Base-by-base conservation (phyloP, 2,797 vertebrate genomes). In the Otus scops region DNA sequence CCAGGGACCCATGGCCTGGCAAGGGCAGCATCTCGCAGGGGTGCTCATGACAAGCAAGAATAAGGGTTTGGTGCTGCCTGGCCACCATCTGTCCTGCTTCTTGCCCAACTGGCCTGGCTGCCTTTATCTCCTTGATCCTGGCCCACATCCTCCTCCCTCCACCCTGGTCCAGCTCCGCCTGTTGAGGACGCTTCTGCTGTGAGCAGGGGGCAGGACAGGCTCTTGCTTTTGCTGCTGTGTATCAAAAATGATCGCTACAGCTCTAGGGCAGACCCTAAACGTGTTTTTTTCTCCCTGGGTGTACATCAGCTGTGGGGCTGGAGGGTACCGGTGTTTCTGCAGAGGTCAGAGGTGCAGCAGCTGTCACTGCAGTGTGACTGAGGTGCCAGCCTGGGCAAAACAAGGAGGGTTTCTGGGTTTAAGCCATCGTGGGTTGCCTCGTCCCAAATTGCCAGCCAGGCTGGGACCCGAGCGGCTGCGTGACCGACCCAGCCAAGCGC, bases 291-390 rank as follows among this genome's bases (percentile, higher is more conserved):
- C 28, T 54, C 39, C 30, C 36, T 7, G 12, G 38, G 3, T 3
- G 39, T 7, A 0, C 17, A 1, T 12, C 2, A 15, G 2, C 13
- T 4, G 15, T 0, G 47, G n/a, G 53, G 28, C 23, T 13, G 57
- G 26, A 7, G 6, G n/a, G 2, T 11, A 1, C 54, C 4, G 54
- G 0, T 11, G 3, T 11, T 27, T 23, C 59, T 17, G 51, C 13
- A 23, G 65, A 16, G 60, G 19, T 51, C 24, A 9, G 47, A 24
- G 60, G 23, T 2, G 45, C 69, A 19, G 43, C 22, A 5, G 12
- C 48, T 7, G 0, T 6, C 7, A 0, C 4, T 2, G 2, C 0
- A 21, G 41, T 0, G 5, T 0, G n/a, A 5, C 0, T 21, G 56
- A 30, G 36, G 63, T 21, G 21, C 24, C 7, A 6, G 4, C 24